These are phyloP conservation scores for Toxotes jaculatrix DNA, from an alignment of 2,113 vertebrate species.

Conservation along the genomic window DNA sequence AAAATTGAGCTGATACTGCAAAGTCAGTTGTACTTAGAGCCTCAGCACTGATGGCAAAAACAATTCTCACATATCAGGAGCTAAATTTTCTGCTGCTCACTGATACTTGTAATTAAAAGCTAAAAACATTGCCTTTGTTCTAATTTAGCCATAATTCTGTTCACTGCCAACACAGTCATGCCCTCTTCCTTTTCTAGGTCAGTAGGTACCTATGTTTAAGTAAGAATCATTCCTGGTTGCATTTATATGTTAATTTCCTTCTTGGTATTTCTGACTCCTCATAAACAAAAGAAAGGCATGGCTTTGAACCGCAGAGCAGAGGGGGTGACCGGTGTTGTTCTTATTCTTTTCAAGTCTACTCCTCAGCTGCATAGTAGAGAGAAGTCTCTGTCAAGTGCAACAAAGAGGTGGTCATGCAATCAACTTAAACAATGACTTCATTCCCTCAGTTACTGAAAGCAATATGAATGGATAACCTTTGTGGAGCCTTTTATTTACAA, in stretches of 20 bases:
- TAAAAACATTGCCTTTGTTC: neutral
- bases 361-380: slow-evolving; percentile 59
- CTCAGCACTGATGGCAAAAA: neutral
- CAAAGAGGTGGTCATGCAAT: slow-evolving; percentile 76
- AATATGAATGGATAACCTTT: slow-evolving; percentile 76
- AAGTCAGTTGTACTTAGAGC: neutral
- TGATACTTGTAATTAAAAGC: slow-evolving; percentile 10
- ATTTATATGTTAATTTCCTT: slow-evolving; percentile 82
- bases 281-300: slow-evolving; percentile 59
- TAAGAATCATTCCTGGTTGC: slow-evolving; percentile 72
- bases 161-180: slow-evolving; percentile 18
- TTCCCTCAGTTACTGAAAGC: slow-evolving; percentile 69
- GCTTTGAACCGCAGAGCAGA: slow-evolving; percentile 68
- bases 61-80: neutral
- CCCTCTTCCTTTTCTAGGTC: slow-evolving; percentile 60
- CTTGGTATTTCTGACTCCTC: slow-evolving; percentile 50
- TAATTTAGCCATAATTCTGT: slow-evolving; percentile 13
- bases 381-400: slow-evolving; percentile 69
- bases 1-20: slow-evolving; percentile 20
- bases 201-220: slow-evolving; percentile 56
- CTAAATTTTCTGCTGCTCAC: neutral
- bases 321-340: slow-evolving; percentile 55
- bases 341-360: slow-evolving; percentile 66
- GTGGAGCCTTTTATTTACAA: slow-evolving; percentile 74
- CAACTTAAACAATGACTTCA: slow-evolving; percentile 76